Evolutionary conservation across 2,797 vertebrate species (phyloP), one percentile per base, ranked within the genome.

Genomic region (Chaetodon trifasciatus): DNA sequence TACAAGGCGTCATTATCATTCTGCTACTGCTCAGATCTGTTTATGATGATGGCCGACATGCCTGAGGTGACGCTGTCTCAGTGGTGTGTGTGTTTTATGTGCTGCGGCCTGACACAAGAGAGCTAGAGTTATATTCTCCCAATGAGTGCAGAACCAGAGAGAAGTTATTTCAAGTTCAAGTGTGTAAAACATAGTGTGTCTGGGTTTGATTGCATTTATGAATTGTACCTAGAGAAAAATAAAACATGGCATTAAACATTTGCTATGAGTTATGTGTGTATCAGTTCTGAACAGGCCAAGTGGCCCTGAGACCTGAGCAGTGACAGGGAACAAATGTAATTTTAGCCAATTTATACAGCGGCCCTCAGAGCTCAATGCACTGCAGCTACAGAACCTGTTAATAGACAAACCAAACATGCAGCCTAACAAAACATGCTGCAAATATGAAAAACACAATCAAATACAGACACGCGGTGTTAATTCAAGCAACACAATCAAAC

Each of bases 11-110:
- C 76, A 85, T 92, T 87, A 90, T 73, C 62, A 80, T 87, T 70
- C 79, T 74, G 71, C 85, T 71, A 5, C 68, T 71, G 69, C 86
- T 86, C 81, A 73, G 70, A 83, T 32, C 28, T 32, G 28, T 32
- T 32, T 32, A 32, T 32, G 28, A 32, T 32, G 86, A 86, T 78
- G 86, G 81, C 74, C 72, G 79, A 81, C 60, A 64, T 23, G 85
- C 91, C 86, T 56, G 74, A 88, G 88, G 89, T 76, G 82, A 85
- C 12, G 16, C 70, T 53, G 35, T 70, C 77, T 78, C 76, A 40
- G 49, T 10, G 61, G 53, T 61, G 81, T 74, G 79, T 49, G 53
- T 71, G 58, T 84, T 93, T 92, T 88, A 91, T 88, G 76, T 65
- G 66, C 61, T 49, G 68, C 28, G 71, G 47, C 58, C 32, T 44